Evolutionary conservation across 2,113 vertebrate genomes (phyloP).

Genomic region (Recurvirostra avosetta): DNA sequence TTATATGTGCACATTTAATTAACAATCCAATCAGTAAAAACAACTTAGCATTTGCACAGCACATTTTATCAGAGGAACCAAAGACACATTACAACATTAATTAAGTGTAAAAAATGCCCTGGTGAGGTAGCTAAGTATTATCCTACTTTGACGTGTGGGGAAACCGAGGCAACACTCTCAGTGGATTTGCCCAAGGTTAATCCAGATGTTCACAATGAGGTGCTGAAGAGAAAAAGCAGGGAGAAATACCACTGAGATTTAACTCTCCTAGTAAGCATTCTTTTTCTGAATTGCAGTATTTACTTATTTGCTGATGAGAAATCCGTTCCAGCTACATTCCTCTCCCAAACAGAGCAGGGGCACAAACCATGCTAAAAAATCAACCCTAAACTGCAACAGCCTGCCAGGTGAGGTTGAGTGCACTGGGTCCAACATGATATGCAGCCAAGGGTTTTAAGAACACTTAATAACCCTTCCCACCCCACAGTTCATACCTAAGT

Average conservation of each 20-base stretch:
- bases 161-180: not conserved
- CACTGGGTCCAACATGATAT: not conserved
- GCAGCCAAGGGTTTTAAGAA: not conserved
- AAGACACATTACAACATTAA: conserved; percentile 46
- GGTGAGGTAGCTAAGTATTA: not conserved
- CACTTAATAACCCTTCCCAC: not conserved
- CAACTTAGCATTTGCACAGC: conserved; percentile 15
- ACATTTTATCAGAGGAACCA: conserved; percentile 21
- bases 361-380: not conserved
- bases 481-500: not conserved
- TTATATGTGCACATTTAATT: conserved; percentile 55
- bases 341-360: not conserved
- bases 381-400: not conserved
- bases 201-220: not conserved
- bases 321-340: not conserved
- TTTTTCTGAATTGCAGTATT: not conserved
- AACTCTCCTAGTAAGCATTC: not conserved
- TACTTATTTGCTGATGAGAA: not conserved
- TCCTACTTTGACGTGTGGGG: not conserved
- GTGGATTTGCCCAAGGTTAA: conserved; percentile 9
- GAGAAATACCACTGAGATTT: not conserved
- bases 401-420: not conserved
- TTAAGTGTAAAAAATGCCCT: conserved; percentile 22
- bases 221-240: not conserved
- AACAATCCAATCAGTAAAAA: conserved; percentile 63